A percentile compares a stretch with the other conserved stretches of the same genome.
Conservation (phyloP, 2,888 invertebrate species). For the Cotesia congregata region DNA sequence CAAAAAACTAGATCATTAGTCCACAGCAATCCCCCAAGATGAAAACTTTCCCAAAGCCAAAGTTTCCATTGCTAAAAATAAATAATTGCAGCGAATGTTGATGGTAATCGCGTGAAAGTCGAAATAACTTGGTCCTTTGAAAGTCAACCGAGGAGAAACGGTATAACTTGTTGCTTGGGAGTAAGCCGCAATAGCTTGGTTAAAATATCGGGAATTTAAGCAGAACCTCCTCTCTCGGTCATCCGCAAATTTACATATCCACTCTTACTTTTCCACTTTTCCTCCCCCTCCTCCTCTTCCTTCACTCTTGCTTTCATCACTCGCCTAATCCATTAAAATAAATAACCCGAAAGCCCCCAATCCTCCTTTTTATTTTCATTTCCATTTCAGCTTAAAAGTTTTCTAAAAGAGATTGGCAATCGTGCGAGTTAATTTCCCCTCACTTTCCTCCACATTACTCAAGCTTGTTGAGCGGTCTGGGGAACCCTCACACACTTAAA, state of each 20-base stretch:
- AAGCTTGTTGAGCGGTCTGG: conserved; percentile 38
- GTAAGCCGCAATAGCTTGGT: conserved; percentile 65
- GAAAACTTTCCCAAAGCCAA: not conserved
- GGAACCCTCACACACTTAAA: not conserved
- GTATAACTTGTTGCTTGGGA: conserved; percentile 65
- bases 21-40: not conserved
- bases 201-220: conserved; percentile 69
- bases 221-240: conserved; percentile 46
- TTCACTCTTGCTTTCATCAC: conserved; percentile 15
- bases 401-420: conserved; percentile 33
- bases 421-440: conserved; percentile 38
- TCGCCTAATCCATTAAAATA: conserved; percentile 37
- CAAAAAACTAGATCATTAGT: too few species aligned
- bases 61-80: conserved; percentile 21
- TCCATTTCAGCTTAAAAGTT: not conserved
- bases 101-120: conserved; percentile 40
- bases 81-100: conserved; percentile 35
- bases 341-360: conserved; percentile 15
- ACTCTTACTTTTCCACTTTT: conserved; percentile 32
- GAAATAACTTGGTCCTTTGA: conserved; percentile 56
- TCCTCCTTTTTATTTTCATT: too few species aligned
- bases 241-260: conserved; percentile 47
- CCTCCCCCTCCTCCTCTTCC: conserved; percentile 23
- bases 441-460: conserved; percentile 34
- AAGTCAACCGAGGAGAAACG: conserved; percentile 68